phyloP scores from a whole-genome alignment of 2,113 vertebrate genomes.

The Haplotaxodon microlepis region DNA sequence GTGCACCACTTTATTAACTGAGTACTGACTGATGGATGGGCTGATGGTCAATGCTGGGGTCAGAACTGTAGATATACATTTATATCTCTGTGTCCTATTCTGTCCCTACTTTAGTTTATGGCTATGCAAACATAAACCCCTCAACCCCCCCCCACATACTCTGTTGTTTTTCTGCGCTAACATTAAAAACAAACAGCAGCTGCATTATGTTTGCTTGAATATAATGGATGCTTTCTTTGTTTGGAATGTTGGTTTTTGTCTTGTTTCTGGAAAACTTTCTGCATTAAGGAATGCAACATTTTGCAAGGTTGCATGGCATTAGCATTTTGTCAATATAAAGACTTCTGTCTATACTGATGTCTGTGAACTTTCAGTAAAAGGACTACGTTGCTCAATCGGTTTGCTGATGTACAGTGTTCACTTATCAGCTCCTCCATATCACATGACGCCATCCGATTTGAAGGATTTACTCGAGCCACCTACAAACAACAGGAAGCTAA shows the following conservation, averaged over 20 bases:
- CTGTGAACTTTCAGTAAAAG: conserved; percentile 35
- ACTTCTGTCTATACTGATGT: conserved; percentile 44
- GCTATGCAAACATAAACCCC: conserved; percentile 71
- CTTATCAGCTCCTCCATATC: conserved; percentile 8
- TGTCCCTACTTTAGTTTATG: conserved; percentile 58
- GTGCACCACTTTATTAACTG: background rate
- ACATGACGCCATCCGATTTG: background rate
- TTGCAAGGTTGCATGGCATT: conserved; percentile 50
- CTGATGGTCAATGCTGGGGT: conserved; percentile 25
- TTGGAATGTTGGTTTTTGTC: conserved; percentile 43
- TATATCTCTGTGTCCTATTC: conserved; percentile 8
- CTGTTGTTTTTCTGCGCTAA: conserved; percentile 14
- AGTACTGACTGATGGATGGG: conserved; percentile 18
- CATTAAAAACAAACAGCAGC: conserved; percentile 38
- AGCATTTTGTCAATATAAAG: conserved; percentile 41
- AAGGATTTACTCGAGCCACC: conserved; percentile 4
- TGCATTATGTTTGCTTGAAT: conserved; percentile 50
- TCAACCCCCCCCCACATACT: background rate
- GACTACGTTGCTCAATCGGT: conserved; percentile 15
- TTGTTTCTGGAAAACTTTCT: conserved; percentile 22
- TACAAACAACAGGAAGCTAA: background rate
- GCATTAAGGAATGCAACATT: conserved; percentile 38
- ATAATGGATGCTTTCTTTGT: conserved; percentile 45
- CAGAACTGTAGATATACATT: conserved; percentile 46
- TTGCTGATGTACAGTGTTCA: conserved; percentile 48